These are phyloP conservation scores for Plecotus auritus DNA, from an alignment of 2,113 vertebrate species.

Conservation along the genomic window DNA sequence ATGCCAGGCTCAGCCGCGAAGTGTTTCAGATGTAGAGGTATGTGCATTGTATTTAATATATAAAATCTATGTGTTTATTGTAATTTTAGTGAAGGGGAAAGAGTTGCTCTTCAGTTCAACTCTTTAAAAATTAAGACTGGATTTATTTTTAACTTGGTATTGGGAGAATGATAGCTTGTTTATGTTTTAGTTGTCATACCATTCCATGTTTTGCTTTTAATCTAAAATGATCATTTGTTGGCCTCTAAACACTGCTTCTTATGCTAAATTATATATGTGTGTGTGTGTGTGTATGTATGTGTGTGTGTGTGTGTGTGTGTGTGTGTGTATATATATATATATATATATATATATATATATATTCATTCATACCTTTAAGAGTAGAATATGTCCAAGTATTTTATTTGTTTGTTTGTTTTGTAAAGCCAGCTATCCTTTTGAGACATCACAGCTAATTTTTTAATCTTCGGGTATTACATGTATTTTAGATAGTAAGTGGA, in stretches of 20 bases:
- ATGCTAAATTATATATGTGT: background rate
- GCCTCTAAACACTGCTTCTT: background rate
- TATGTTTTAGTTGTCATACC: constrained; percentile 19
- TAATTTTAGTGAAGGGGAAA: background rate
- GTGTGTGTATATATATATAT: too few relatives aligned
- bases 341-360: too few relatives aligned
- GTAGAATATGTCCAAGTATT: background rate
- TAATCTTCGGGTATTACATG: background rate
- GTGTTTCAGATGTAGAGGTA: constrained; percentile 95
- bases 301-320: too few relatives aligned
- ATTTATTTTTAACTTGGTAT: constrained; percentile 19
- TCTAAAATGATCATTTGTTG: constrained; percentile 3
- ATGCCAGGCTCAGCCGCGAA: constrained; percentile 95
- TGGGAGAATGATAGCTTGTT: background rate
- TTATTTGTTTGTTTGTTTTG: constrained; percentile 47
- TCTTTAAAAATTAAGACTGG: background rate
- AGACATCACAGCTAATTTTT: background rate
- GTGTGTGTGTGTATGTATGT: too few relatives aligned
- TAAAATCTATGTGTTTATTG: background rate
- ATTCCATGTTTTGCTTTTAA: constrained; percentile 22
- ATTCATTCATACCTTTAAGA: background rate
- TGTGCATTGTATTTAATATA: background rate
- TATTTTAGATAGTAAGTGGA: background rate
- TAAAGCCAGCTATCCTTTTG: background rate
- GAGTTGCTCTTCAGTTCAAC: background rate